Evolutionary conservation across 2,797 vertebrate species (phyloP).

Genomic region (Brotula barbata): DNA sequence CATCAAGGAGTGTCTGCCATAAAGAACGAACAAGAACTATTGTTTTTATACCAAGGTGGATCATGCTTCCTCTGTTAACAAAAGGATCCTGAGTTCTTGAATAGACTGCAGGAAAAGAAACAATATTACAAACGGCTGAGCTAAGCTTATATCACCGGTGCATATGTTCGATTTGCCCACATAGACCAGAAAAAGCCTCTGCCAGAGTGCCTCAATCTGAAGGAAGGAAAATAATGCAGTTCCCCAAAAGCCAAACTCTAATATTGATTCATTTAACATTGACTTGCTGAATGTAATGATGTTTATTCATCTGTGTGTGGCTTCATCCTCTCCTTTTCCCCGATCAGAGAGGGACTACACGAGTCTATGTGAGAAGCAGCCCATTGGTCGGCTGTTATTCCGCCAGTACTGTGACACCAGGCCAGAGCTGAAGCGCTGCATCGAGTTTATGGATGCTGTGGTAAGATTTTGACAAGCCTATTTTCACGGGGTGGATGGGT

Average conservation of each 20-base stretch:
- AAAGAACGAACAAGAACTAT: too few species aligned
- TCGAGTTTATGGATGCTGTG: conserved; percentile 90
- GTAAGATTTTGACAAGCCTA: conserved; percentile 48
- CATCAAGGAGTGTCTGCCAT: too few species aligned
- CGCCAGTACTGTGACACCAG: conserved; percentile 90
- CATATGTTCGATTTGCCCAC: background rate
- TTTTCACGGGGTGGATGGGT: background rate
- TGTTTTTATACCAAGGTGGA: too few species aligned
- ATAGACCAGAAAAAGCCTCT: background rate
- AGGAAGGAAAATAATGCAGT: too few species aligned
- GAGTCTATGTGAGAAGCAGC: conserved; percentile 91
- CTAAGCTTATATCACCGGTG: background rate
- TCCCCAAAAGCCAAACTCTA: too few species aligned
- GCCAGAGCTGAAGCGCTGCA: conserved; percentile 83
- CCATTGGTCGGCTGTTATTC: conserved; percentile 91
- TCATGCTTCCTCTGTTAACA: too few species aligned
- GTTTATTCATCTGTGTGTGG: background rate
- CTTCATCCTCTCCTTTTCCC: background rate
- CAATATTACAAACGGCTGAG: too few species aligned
- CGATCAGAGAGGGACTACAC: conserved; percentile 87
- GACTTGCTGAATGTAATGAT: background rate
- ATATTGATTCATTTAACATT: too few species aligned
- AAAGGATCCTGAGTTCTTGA: too few species aligned
- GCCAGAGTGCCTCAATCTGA: background rate
- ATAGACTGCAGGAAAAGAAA: too few species aligned